Conservation (phyloP, 2,888 invertebrate species). For the Syrista parreyssii region DNA sequence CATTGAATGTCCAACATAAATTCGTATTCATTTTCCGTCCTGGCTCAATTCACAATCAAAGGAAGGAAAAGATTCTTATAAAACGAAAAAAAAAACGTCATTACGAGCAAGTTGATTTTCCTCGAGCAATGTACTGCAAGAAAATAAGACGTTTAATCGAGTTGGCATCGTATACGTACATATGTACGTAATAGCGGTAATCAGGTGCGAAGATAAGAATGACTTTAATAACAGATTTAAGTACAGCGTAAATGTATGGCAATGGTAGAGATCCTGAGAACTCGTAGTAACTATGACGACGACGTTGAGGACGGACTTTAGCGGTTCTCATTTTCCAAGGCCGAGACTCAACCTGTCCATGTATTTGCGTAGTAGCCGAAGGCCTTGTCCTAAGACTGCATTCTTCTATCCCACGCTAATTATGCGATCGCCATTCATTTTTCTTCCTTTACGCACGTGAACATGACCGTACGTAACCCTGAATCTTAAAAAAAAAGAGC, state of each 20-base stretch:
- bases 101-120: neutral
- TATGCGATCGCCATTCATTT: constrained; percentile 13
- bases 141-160: neutral
- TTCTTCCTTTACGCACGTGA: constrained; percentile 25
- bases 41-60: neutral
- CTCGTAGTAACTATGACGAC: neutral
- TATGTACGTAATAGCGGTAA: neutral
- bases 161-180: neutral
- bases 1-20: neutral
- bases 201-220: constrained; percentile 2
- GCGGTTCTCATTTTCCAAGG: constrained; percentile 3
- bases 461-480: constrained; percentile 23
- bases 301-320: neutral
- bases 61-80: neutral
- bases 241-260: neutral
- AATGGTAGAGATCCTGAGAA: neutral
- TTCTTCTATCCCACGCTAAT: constrained; percentile 28
- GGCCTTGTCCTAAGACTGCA: constrained; percentile 21
- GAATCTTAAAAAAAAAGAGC: neutral
- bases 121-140: neutral
- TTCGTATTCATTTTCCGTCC: neutral
- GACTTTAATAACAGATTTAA: constrained; percentile 20
- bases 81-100: neutral
- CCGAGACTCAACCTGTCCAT: constrained; percentile 2
- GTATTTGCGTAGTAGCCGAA: constrained; percentile 15